These are phyloP conservation scores for Narcine bancroftii DNA, from an alignment of 2,113 vertebrate species.

Conservation along the genomic window DNA sequence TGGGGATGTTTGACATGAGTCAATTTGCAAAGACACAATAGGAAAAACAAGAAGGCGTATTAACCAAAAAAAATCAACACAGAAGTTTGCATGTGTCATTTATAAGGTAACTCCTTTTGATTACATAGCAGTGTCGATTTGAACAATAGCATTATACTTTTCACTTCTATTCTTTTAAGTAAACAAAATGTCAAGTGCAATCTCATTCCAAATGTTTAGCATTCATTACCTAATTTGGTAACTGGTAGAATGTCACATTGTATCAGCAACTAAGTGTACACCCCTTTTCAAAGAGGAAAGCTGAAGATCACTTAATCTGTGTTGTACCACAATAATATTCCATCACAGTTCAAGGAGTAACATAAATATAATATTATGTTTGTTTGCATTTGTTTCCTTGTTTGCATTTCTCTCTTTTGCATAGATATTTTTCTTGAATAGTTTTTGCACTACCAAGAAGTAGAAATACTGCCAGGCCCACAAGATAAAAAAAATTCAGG, in stretches of 20 bases:
- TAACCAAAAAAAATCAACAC: not conserved
- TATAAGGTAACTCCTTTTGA: not conserved
- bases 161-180: not conserved
- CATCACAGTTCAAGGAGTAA: not conserved
- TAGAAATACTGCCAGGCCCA: too few species aligned
- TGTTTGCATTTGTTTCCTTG: too few species aligned
- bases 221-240: not conserved
- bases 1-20: too few species aligned
- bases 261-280: not conserved
- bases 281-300: not conserved
- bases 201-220: not conserved
- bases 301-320: not conserved
- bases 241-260: not conserved
- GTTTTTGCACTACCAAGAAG: too few species aligned
- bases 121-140: not conserved
- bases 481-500: too few species aligned
- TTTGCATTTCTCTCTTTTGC: too few species aligned
- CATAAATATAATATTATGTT: not conserved
- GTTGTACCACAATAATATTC: not conserved
- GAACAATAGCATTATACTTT: not conserved
- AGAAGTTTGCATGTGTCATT: not conserved
- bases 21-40: not conserved
- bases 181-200: not conserved
- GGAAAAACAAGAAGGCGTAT: not conserved
- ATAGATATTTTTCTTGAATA: too few species aligned